Evolutionary conservation across 2,888 invertebrate species (phyloP).

Genomic region (Eupithecia dodoneata): DNA sequence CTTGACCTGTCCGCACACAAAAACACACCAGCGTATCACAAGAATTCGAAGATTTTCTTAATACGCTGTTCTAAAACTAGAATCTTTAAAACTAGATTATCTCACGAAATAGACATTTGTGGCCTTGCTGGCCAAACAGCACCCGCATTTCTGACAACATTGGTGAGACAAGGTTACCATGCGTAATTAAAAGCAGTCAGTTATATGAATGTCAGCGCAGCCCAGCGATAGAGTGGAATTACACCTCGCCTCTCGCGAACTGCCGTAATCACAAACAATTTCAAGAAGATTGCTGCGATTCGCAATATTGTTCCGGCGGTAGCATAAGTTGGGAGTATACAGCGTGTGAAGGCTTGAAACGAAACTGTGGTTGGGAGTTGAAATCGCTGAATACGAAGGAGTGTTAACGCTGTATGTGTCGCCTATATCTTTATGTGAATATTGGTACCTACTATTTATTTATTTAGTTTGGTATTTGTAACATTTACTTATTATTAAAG

Average conservation of each 20-base stretch:
- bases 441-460: no score
- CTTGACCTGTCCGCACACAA: no score
- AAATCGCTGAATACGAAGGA: neutral
- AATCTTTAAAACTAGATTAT: neutral
- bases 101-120: neutral
- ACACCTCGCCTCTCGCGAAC: constrained; percentile 65
- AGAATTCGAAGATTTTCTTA: neutral
- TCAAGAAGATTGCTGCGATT: constrained; percentile 69
- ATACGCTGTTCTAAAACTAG: neutral
- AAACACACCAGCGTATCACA: neutral
- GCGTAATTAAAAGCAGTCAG: constrained; percentile 21
- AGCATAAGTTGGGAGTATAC: neutral
- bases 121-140: neutral
- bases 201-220: constrained; percentile 29
- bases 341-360: neutral
- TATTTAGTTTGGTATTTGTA: no score
- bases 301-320: constrained; percentile 57
- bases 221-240: constrained; percentile 63
- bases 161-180: constrained; percentile 11
- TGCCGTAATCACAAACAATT: constrained; percentile 75
- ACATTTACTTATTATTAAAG: no score
- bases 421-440: no score
- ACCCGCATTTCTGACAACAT: neutral
- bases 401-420: no score
- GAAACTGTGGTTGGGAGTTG: neutral